These are phyloP conservation scores for Boulengeromyrus knoepffleri DNA, from an alignment of 2,113 vertebrate species.

Conservation along the genomic window DNA sequence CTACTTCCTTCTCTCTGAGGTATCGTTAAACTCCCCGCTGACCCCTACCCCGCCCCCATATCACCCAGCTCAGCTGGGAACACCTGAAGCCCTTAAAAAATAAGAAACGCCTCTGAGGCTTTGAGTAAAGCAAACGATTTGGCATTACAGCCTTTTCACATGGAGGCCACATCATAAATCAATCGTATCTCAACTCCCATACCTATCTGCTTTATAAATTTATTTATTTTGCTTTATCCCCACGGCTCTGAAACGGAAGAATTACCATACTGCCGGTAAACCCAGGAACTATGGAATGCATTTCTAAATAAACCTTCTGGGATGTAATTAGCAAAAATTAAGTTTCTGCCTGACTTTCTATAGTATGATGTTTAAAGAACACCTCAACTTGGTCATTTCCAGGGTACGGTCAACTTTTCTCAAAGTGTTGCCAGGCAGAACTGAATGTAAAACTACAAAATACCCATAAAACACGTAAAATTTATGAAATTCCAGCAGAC, in stretches of 20 bases:
- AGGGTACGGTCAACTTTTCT: neutral
- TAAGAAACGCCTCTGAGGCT: neutral
- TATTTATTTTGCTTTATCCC: neutral
- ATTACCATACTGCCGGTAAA: constrained; percentile 69
- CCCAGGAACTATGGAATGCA: constrained; percentile 65
- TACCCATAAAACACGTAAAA: neutral
- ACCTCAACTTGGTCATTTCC: neutral
- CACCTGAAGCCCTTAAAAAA: neutral
- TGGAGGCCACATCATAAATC: neutral
- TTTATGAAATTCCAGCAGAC: neutral
- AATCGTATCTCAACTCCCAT: neutral
- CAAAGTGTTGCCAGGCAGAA: neutral
- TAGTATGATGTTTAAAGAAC: constrained; percentile 52
- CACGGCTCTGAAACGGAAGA: constrained; percentile 41
- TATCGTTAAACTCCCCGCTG: neutral
- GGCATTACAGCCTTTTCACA: neutral
- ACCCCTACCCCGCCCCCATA: neutral
- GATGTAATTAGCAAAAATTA: constrained; percentile 73
- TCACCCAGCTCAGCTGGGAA: neutral
- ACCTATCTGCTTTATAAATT: neutral
- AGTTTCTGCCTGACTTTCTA: constrained; percentile 71
- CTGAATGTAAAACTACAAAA: neutral
- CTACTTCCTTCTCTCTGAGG: neutral
- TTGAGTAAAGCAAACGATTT: neutral
- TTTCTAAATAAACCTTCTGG: constrained; percentile 64